Evolutionary conservation across 2,888 invertebrate species (phyloP).

Genomic region (Phasia obesa): DNA sequence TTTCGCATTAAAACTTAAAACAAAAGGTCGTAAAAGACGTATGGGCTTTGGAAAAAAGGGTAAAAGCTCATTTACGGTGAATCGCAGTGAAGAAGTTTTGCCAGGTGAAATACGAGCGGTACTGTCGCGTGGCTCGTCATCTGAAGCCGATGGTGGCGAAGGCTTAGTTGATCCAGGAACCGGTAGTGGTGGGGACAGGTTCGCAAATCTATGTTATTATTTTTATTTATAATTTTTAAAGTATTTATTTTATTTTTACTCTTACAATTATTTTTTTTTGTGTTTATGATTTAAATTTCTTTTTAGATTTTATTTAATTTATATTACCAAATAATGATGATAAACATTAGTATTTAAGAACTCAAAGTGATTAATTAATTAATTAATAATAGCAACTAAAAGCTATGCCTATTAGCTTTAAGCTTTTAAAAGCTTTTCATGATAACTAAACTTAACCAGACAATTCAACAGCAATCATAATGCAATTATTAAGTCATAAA

Average conservation of each 20-base stretch:
- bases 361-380: no score
- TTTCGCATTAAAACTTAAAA: slow-evolving; percentile 72
- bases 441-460: background rate
- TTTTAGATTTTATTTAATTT: slow-evolving; percentile 72
- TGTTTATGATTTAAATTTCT: slow-evolving; percentile 61
- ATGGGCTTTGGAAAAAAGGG: slow-evolving; percentile 97
- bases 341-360: slow-evolving; percentile 71
- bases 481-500: slow-evolving; percentile 38
- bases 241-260: slow-evolving; percentile 57
- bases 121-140: slow-evolving; percentile 92
- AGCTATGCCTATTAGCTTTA: slow-evolving; percentile 55
- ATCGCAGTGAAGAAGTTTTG: slow-evolving; percentile 98
- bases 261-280: slow-evolving; percentile 64
- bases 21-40: slow-evolving; percentile 93
- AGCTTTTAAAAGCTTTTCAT: slow-evolving; percentile 53
- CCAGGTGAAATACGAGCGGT: slow-evolving; percentile 89
- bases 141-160: slow-evolving; percentile 96
- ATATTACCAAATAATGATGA: slow-evolving; percentile 69
- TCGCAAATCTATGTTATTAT: slow-evolving; percentile 78
- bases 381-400: slow-evolving; percentile 8
- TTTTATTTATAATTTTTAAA: slow-evolving; percentile 50
- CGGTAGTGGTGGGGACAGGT: slow-evolving; percentile 88
- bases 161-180: slow-evolving; percentile 85
- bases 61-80: slow-evolving; percentile 97
- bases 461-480: background rate